phyloP scores from a whole-genome alignment of 2,888 invertebrate species.

The Peribatodes rhomboidaria region DNA sequence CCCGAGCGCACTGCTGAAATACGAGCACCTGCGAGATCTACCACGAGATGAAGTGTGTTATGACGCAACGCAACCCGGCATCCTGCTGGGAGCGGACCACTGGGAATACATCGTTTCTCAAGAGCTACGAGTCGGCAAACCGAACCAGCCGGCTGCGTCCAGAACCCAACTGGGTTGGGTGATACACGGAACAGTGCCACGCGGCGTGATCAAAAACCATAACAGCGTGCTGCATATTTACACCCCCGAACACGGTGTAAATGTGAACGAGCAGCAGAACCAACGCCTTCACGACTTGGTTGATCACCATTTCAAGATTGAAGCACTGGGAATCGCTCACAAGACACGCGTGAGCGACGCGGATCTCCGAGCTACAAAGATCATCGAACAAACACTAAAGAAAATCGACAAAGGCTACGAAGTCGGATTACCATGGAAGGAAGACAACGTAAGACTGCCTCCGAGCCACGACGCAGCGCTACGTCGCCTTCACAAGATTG shows the following conservation, averaged over 20 bases:
- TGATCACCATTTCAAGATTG: background rate
- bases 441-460: background rate
- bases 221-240: slow-evolving; percentile 12
- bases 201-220: background rate
- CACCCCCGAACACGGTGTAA: background rate
- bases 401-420: background rate
- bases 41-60: background rate
- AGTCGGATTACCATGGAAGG: background rate
- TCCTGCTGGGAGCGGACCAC: background rate
- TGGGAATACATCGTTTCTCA: slow-evolving; percentile 1
- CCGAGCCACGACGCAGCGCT: background rate
- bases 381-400: background rate
- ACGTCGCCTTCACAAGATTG: background rate
- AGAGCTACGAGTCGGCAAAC: slow-evolving; percentile 1
- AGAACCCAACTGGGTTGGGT: slow-evolving; percentile 9
- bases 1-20: background rate
- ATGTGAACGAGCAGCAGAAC: slow-evolving; percentile 5
- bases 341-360: background rate
- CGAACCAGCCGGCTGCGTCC: slow-evolving; percentile 6
- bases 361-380: background rate
- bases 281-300: slow-evolving; percentile 1
- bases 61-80: background rate
- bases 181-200: slow-evolving; percentile 3
- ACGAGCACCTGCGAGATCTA: slow-evolving; percentile 2
- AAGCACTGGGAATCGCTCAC: background rate